Percentiles rank a stretch among this genome's conserved stretches.
Evolutionary conservation across 2,113 vertebrate species (phyloP).

Genomic region (Sinocyclocheilus maitianheensis): DNA sequence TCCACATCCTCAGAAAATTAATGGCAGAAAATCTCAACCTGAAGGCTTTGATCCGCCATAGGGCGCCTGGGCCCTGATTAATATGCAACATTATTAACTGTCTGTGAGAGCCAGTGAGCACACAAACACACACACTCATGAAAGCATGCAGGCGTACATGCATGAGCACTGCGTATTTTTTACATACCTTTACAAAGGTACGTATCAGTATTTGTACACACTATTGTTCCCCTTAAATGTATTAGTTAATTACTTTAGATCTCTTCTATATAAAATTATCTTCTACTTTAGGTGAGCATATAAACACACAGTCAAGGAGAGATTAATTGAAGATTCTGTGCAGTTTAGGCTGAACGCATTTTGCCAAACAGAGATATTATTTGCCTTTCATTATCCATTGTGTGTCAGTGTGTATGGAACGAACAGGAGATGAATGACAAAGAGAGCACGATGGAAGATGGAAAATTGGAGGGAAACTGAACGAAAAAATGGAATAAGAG

Average conservation of each 20-base stretch:
- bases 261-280: slow-evolving; percentile 65
- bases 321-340: slow-evolving; percentile 73
- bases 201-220: not conserved
- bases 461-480: not conserved
- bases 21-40: slow-evolving; percentile 82
- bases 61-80: slow-evolving; percentile 80
- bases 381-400: slow-evolving; percentile 75
- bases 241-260: slow-evolving; percentile 59
- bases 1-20: slow-evolving; percentile 83
- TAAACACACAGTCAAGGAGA: slow-evolving; percentile 57
- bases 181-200: not conserved
- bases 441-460: not conserved
- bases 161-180: not conserved
- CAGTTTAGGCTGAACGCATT: slow-evolving; percentile 72
- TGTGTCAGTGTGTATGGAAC: slow-evolving; percentile 53
- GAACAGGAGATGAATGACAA: slow-evolving; percentile 1
- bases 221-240: slow-evolving; percentile 50
- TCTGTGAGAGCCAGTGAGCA: slow-evolving; percentile 34
- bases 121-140: slow-evolving; percentile 27
- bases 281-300: slow-evolving; percentile 7
- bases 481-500: slow-evolving; percentile 29
- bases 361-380: slow-evolving; percentile 76
- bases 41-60: slow-evolving; percentile 79
- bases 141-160: slow-evolving; percentile 15
- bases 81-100: slow-evolving; percentile 80